Evolutionary conservation across 2,797 vertebrate genomes (phyloP).

Genomic region (Cyprinodon diabolis): DNA sequence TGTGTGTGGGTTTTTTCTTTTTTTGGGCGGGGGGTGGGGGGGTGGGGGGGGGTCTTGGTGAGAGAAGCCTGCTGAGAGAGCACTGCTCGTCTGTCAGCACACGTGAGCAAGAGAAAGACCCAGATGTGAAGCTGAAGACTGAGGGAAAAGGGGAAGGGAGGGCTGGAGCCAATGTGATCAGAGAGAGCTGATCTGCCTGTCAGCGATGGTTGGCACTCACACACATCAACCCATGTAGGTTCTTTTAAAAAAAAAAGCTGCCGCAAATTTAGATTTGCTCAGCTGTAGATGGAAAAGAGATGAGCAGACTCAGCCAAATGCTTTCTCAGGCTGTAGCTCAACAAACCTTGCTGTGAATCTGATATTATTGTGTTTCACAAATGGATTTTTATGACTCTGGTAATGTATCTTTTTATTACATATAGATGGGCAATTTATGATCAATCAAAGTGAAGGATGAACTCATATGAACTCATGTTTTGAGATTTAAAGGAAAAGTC

Average conservation of each 20-base stretch:
- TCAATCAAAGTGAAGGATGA: too few species aligned
- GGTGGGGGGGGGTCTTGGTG: conserved; percentile 52
- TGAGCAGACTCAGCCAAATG: conserved; percentile 28
- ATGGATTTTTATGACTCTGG: conserved; percentile 36
- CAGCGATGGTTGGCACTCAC: conserved; percentile 49
- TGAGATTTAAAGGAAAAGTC: too few species aligned
- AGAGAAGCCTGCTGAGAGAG: conserved; percentile 70
- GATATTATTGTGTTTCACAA: conserved; percentile 47
- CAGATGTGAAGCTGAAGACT: conserved; percentile 74
- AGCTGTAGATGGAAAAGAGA: conserved; percentile 36
- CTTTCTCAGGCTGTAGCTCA: conserved; percentile 18
- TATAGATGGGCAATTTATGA: too few species aligned
- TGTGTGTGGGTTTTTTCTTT: conserved; percentile 28
- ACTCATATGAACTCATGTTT: too few species aligned
- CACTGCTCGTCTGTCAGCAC: conserved; percentile 74
- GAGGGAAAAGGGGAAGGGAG: conserved; percentile 38
- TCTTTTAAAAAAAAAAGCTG: conserved; percentile 34
- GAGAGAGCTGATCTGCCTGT: conserved; percentile 70
- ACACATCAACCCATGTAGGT: conserved; percentile 30
- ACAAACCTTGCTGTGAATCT: conserved; percentile 35
- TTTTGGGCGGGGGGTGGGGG: conserved; percentile 25
- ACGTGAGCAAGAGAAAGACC: conserved; percentile 78
- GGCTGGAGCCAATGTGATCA: conserved; percentile 72
- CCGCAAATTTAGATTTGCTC: conserved; percentile 50
- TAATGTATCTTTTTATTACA: too few species aligned